Base-by-base conservation (phyloP, 2,888 invertebrate genomes). In the Lysandra bellargus region DNA sequence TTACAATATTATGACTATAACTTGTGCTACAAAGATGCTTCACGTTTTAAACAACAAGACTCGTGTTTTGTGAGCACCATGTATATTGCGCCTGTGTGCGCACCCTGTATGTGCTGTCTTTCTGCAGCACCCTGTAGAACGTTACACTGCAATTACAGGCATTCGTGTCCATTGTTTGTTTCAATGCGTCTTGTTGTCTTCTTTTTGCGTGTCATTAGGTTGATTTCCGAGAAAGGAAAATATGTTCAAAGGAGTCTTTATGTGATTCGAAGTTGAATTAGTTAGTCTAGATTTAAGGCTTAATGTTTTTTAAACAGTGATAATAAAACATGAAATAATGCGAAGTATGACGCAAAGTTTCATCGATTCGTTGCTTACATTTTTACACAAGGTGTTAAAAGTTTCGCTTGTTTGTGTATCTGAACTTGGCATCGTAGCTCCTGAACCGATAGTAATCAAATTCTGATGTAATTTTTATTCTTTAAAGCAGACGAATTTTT, bases 141-240 rank as follows among this genome's bases (percentile, higher is more conserved):
- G 30, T 30, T 30, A 64, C 64, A 64, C 30, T 64, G 64, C 64
- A 64, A 64, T 64, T 64, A 64, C 64, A 73, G 33, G 73, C 40
- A 73, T 73, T 73, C 30, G 73, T 73, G 40, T 64, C 64, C 30
- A 23, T 61, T 64, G 64, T 64, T 64, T 64, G 64, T 64, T 64
- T 23, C 64, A 64, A 64, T 64, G 23, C 2, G 12, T 57, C 57
- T 17, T 61, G 23, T 61, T n/a, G 23, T 61, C 61, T 23, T 64
- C 64, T 64, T 30, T 64, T 64, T 64, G 64, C 64, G 64, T 64
- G 64, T 64, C 64, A 64, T 64, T 64, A 61, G 30, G 64, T 64
- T 23, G 64, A 23, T 61, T 61, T 61, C 61, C 23, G 61, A 23
- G 30, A 3, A 64, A 64, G 12, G 12, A 30, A 64, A 23, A 23